Evolutionary conservation across 2,113 vertebrate genomes (phyloP).

Genomic region (Pimephales promelas): DNA sequence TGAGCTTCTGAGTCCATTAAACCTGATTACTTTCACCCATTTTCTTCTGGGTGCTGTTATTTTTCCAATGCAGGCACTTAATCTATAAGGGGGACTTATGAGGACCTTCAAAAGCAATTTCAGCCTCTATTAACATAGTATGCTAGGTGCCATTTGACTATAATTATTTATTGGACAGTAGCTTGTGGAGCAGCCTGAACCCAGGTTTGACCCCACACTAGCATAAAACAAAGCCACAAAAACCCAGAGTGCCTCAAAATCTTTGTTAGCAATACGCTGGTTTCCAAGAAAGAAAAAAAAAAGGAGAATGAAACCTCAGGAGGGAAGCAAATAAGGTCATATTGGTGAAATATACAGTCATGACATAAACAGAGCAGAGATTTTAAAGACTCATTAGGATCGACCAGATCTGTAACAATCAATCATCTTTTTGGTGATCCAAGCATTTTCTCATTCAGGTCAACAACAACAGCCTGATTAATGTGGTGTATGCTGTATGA

Average conservation of each 20-base stretch:
- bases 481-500: slow-evolving; percentile 48
- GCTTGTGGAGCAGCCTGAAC: slow-evolving; percentile 70
- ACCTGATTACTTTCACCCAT: slow-evolving; percentile 93
- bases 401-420: slow-evolving; percentile 40
- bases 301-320: background rate
- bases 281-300: background rate
- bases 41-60: slow-evolving; percentile 89
- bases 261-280: slow-evolving; percentile 13
- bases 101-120: slow-evolving; percentile 93
- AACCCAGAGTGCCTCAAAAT: background rate
- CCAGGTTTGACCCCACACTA: slow-evolving; percentile 70
- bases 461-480: slow-evolving; percentile 55
- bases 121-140: slow-evolving; percentile 87
- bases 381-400: slow-evolving; percentile 55
- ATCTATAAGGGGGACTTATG: slow-evolving; percentile 93
- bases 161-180: slow-evolving; percentile 86
- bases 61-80: slow-evolving; percentile 87
- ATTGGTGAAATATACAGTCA: slow-evolving; percentile 22
- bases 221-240: slow-evolving; percentile 35
- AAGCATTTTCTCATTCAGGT: slow-evolving; percentile 55
- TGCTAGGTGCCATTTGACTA: slow-evolving; percentile 81
- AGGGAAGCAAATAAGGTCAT: slow-evolving; percentile 17
- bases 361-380: slow-evolving; percentile 52
- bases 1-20: slow-evolving; percentile 93
- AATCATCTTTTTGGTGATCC: slow-evolving; percentile 57